phyloP scores from a whole-genome alignment of 2,113 vertebrate species.

The Pelmatolapia mariae region DNA sequence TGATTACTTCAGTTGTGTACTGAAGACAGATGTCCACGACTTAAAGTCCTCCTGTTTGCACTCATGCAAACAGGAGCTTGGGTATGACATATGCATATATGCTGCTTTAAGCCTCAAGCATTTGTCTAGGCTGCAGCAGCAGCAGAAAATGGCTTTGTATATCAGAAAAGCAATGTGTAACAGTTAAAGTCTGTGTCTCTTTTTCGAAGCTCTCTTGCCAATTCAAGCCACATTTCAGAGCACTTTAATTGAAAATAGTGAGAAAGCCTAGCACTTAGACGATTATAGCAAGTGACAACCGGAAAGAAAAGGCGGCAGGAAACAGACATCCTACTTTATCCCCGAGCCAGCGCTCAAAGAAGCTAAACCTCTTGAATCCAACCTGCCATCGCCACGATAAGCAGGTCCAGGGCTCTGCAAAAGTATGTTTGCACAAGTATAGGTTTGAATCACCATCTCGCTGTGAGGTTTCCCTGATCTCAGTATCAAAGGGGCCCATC shows the following conservation, averaged over 20 bases:
- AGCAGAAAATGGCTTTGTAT: not conserved
- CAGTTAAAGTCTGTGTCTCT: constrained; percentile 1
- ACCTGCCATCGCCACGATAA: constrained; percentile 8
- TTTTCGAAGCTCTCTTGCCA: not conserved
- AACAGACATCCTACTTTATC: constrained; percentile 42
- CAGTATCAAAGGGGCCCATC: constrained; percentile 14
- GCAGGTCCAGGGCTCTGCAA: not conserved
- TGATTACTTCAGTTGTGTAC: not conserved
- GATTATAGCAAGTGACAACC: constrained; percentile 29
- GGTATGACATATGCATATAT: not conserved
- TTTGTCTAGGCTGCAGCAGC: not conserved
- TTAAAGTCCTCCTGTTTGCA: not conserved
- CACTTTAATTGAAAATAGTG: constrained; percentile 56
- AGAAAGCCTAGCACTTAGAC: constrained; percentile 21
- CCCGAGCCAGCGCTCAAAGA: not conserved
- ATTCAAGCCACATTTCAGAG: constrained; percentile 22
- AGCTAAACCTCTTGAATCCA: constrained; percentile 25
- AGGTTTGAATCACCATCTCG: not conserved
- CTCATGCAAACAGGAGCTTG: not conserved
- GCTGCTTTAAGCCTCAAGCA: not conserved
- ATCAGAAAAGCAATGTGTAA: constrained; percentile 1
- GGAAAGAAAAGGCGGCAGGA: not conserved
- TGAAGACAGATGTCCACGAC: constrained; percentile 21
- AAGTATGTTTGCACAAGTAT: constrained; percentile 1
- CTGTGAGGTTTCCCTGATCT: not conserved